These are phyloP conservation scores for Ceryle rudis DNA, from an alignment of 2,797 vertebrate species.

Conservation along the genomic window DNA sequence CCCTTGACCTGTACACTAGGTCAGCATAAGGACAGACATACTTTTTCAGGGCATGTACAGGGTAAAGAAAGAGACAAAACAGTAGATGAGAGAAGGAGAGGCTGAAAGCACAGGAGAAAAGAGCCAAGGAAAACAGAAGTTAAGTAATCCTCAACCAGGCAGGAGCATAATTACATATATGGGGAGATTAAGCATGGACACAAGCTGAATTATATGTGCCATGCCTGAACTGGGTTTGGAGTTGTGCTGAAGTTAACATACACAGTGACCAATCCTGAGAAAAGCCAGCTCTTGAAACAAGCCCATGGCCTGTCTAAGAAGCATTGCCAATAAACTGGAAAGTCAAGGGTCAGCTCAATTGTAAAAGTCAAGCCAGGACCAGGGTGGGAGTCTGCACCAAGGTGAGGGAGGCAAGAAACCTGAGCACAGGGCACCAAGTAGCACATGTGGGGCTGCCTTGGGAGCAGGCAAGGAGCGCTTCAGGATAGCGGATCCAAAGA, in stretches of 20 bases:
- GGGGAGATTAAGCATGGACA: background rate
- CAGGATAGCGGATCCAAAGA: background rate
- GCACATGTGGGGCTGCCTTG: fast-evolving
- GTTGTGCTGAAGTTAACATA: background rate
- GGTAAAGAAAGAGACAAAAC: background rate
- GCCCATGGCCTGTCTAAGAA: background rate
- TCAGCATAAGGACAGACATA: background rate
- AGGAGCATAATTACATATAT: background rate
- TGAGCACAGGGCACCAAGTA: fast-evolving
- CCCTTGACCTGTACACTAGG: background rate
- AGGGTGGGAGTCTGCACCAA: background rate
- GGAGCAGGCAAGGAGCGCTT: background rate
- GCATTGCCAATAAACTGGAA: background rate
- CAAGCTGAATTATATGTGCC: background rate
- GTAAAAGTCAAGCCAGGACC: background rate
- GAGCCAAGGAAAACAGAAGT: background rate
- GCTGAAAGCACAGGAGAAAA: background rate
- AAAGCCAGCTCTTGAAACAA: background rate
- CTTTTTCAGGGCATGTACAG: background rate
- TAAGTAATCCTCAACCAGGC: background rate
- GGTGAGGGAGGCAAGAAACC: background rate
- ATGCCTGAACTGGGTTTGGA: background rate
- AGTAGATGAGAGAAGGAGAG: background rate
- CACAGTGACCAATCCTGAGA: background rate
- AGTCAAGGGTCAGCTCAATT: background rate